These are phyloP conservation scores for Crotalus tigris DNA, from an alignment of 2,113 vertebrate genomes.

Conservation along the genomic window DNA sequence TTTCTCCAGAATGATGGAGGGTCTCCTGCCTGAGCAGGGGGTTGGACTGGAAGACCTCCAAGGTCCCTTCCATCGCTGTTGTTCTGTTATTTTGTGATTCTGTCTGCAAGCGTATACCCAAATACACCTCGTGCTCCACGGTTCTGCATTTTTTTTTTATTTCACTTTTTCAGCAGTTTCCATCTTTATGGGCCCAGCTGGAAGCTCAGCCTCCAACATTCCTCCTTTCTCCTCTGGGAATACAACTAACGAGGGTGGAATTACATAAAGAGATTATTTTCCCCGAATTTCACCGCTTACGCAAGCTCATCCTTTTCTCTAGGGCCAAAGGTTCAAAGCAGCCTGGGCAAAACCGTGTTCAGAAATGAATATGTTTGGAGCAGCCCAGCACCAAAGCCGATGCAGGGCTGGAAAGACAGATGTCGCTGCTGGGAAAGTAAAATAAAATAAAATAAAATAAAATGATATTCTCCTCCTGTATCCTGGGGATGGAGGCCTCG, in stretches of 20 bases:
- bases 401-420: not conserved
- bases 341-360: not conserved
- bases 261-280: not conserved
- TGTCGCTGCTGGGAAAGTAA: not conserved
- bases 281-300: not conserved
- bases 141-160: not conserved
- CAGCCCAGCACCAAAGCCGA: not conserved
- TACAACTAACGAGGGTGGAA: not conserved
- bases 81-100: not conserved
- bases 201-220: not conserved
- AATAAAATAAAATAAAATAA: too few species aligned
- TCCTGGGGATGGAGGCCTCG: not conserved
- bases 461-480: not conserved
- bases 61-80: not conserved
- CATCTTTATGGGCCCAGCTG: not conserved
- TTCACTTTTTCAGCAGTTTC: not conserved
- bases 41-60: not conserved
- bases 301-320: not conserved
- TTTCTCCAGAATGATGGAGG: too few species aligned
- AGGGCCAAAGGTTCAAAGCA: not conserved
- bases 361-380: not conserved
- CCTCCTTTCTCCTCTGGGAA: not conserved
- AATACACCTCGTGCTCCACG: not conserved
- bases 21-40: not conserved
- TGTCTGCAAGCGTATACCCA: not conserved